Evolutionary conservation across 1,140 invertebrate species (phyloP).

Genomic region (Hetaerina americana): DNA sequence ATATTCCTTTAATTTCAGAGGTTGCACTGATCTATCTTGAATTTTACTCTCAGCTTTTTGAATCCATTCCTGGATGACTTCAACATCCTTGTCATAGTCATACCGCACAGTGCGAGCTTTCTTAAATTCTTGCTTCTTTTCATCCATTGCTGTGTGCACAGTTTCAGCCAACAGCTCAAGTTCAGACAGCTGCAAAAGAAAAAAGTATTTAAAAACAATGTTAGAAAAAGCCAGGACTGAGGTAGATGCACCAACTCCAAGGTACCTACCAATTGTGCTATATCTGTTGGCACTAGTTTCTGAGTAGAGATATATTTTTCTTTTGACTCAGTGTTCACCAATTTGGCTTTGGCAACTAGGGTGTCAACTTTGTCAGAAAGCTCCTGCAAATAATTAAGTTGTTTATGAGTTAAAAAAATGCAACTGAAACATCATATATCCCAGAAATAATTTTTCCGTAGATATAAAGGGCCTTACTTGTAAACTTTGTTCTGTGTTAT

Average conservation of each 20-base stretch:
- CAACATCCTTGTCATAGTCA: slow-evolving; percentile 65
- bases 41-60: slow-evolving; percentile 67
- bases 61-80: slow-evolving; percentile 69
- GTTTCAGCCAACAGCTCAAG: slow-evolving; percentile 69
- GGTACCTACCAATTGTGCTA: slow-evolving; percentile 43
- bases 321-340: slow-evolving; percentile 41
- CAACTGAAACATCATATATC: not conserved
- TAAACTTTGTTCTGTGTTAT: slow-evolving; percentile 2
- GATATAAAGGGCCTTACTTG: not conserved
- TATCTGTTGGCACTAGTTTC: slow-evolving; percentile 56
- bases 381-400: slow-evolving; percentile 27
- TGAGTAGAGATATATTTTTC: slow-evolving; percentile 52
- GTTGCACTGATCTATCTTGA: slow-evolving; percentile 64
- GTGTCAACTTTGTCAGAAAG: slow-evolving; percentile 35
- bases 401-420: not conserved
- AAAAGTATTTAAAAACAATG: not conserved
- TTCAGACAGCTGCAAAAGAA: slow-evolving; percentile 38
- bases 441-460: not conserved
- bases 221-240: too few relatives aligned
- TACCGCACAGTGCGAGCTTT: slow-evolving; percentile 63
- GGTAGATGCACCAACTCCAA: too few relatives aligned
- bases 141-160: slow-evolving; percentile 62
- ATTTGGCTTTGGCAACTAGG: slow-evolving; percentile 40
- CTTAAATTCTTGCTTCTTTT: slow-evolving; percentile 74
- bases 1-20: slow-evolving; percentile 58